A percentile compares a stretch with the other conserved stretches of the same genome.
Evolutionary conservation across 2,113 vertebrate species (phyloP).

Genomic region (Amblyopsis rosae): DNA sequence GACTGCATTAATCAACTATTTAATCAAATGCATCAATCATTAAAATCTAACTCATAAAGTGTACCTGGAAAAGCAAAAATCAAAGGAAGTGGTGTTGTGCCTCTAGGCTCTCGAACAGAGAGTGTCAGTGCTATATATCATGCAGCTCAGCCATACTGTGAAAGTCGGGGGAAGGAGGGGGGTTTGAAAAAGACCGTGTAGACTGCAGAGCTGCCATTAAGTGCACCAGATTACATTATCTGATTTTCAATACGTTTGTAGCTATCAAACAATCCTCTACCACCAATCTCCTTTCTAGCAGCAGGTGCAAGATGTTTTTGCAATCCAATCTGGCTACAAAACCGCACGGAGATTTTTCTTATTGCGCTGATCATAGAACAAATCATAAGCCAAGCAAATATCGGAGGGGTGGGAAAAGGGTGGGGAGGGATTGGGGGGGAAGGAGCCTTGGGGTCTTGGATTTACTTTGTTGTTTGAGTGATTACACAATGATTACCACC

Average conservation of each 20-base stretch:
- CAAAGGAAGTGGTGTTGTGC: slow-evolving; percentile 26
- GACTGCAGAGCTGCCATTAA: slow-evolving; percentile 65
- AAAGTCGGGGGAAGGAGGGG: slow-evolving; percentile 27
- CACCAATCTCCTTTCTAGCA: slow-evolving; percentile 32
- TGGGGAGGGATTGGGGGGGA: slow-evolving; percentile 26
- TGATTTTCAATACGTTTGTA: slow-evolving; percentile 65
- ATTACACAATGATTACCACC: slow-evolving; percentile 67
- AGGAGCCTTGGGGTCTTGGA: slow-evolving; percentile 36
- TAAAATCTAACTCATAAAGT: slow-evolving; percentile 25
- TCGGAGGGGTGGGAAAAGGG: slow-evolving; percentile 32
- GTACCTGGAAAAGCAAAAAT: slow-evolving; percentile 44
- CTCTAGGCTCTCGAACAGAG: slow-evolving; percentile 15
- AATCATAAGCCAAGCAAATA: slow-evolving; percentile 61
- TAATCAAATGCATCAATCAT: slow-evolving; percentile 49
- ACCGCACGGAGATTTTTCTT: slow-evolving; percentile 61
- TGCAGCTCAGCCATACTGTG: slow-evolving; percentile 44
- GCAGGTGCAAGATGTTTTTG: slow-evolving; percentile 62
- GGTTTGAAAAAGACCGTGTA: slow-evolving; percentile 57
- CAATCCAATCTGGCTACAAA: slow-evolving; percentile 66
- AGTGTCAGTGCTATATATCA: slow-evolving; percentile 32
- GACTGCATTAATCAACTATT: slow-evolving; percentile 27
- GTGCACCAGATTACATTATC: slow-evolving; percentile 65
- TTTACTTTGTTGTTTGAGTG: slow-evolving; percentile 62
- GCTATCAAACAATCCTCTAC: slow-evolving; percentile 45
- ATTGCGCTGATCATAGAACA: slow-evolving; percentile 64